phyloP scores from a whole-genome alignment of 2,113 vertebrate genomes.

The Callaeas wilsoni region DNA sequence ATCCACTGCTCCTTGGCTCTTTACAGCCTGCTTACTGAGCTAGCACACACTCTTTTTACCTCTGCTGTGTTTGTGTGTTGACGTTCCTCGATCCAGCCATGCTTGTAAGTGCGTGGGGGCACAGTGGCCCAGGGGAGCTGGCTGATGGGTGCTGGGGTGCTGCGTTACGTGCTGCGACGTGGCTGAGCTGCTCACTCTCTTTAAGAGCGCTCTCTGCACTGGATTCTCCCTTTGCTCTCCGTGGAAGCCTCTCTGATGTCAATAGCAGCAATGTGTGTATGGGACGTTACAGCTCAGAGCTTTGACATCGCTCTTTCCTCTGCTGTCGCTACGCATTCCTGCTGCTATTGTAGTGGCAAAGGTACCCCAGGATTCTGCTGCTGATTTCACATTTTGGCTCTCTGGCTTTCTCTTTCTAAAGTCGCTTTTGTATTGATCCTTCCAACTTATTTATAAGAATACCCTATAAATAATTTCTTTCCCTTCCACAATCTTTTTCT shows the following conservation, averaged over 20 bases:
- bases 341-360: background rate
- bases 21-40: background rate
- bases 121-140: background rate
- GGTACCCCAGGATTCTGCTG: background rate
- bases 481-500: background rate
- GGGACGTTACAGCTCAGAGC: background rate
- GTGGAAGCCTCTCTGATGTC: background rate
- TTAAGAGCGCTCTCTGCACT: background rate
- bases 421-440: background rate
- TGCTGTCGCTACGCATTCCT: rapidly evolving
- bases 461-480: slow-evolving; percentile 12
- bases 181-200: background rate
- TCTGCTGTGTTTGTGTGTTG: background rate
- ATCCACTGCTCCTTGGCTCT: background rate
- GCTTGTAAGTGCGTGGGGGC: background rate
- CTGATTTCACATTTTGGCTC: background rate
- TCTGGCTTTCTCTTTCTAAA: background rate
- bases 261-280: background rate
- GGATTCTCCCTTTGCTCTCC: background rate
- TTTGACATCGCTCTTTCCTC: background rate
- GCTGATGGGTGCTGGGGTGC: background rate
- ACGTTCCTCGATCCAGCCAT: background rate
- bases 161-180: background rate
- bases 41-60: rapidly evolving
- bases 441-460: background rate